A percentile compares a stretch with the other conserved stretches of the same genome.
Conservation (phyloP, 2,888 invertebrate genomes). For the Polyommatus icarus region DNA sequence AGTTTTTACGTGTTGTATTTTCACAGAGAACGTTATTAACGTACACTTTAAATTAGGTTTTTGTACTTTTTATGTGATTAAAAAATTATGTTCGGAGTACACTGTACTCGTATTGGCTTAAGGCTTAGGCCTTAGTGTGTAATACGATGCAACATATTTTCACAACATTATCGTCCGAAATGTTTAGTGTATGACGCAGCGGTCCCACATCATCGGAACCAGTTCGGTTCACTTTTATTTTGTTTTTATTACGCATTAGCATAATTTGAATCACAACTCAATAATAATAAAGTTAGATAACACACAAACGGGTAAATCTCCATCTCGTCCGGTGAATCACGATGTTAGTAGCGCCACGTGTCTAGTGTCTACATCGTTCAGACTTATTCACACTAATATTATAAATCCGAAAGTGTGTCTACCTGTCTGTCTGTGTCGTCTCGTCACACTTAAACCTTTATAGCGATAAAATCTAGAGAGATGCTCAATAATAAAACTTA, state of each 20-base stretch:
- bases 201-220: background rate
- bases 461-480: no score
- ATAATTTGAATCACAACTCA: slow-evolving; percentile 1
- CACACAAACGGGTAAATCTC: background rate
- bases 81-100: no score
- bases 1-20: no score
- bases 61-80: no score
- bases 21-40: no score
- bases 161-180: background rate
- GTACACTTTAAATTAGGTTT: no score
- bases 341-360: background rate
- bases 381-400: no score
- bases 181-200: background rate
- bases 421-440: no score
- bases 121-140: background rate
- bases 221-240: background rate
- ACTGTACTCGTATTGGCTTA: no score
- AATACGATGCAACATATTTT: background rate
- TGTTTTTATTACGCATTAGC: background rate
- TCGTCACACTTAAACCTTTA: no score
- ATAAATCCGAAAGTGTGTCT: no score
- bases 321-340: background rate
- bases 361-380: background rate
- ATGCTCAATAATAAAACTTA: no score
- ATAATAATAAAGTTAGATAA: background rate